Evolutionary conservation across 2,797 vertebrate species (phyloP).

Genomic region (Tadarida brasiliensis): DNA sequence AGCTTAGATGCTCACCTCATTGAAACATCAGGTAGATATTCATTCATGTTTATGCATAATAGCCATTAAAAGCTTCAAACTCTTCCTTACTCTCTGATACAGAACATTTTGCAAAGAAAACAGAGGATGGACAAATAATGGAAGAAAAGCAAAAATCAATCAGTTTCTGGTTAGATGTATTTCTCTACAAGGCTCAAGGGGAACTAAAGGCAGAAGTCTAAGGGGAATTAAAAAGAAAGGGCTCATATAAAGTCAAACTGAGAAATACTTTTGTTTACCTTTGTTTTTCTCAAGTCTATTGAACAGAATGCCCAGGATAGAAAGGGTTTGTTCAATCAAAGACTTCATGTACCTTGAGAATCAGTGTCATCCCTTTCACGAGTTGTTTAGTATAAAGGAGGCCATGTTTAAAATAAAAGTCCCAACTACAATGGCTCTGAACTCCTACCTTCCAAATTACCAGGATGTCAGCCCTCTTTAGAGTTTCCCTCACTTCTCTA

Average conservation of each 20-base stretch:
- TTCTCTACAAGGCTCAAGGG: neutral
- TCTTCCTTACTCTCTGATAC: neutral
- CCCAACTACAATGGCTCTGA: conserved; percentile 6
- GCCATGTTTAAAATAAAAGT: conserved; percentile 64
- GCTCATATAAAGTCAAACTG: neutral
- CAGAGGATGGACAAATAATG: conserved; percentile 30
- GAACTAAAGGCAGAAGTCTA: neutral
- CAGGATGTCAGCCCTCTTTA: neutral
- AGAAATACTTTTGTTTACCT: conserved; percentile 27
- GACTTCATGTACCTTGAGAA: neutral
- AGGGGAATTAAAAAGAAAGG: conserved; percentile 8
- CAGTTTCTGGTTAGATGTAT: neutral
- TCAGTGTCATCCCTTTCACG: neutral
- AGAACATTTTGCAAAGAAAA: conserved; percentile 47
- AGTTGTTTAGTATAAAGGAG: conserved; percentile 54
- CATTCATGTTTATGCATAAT: neutral
- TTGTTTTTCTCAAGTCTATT: neutral
- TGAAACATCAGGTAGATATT: conserved; percentile 35
- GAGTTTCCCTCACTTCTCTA: conserved; percentile 12
- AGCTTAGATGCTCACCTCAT: neutral
- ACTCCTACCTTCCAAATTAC: conserved; percentile 14
- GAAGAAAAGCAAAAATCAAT: neutral
- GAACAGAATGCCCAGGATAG: neutral
- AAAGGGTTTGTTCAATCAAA: conserved; percentile 39
- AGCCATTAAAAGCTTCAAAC: conserved; percentile 32